These are phyloP conservation scores for Caloenas nicobarica DNA, from an alignment of 2,113 vertebrate species.

Conservation along the genomic window DNA sequence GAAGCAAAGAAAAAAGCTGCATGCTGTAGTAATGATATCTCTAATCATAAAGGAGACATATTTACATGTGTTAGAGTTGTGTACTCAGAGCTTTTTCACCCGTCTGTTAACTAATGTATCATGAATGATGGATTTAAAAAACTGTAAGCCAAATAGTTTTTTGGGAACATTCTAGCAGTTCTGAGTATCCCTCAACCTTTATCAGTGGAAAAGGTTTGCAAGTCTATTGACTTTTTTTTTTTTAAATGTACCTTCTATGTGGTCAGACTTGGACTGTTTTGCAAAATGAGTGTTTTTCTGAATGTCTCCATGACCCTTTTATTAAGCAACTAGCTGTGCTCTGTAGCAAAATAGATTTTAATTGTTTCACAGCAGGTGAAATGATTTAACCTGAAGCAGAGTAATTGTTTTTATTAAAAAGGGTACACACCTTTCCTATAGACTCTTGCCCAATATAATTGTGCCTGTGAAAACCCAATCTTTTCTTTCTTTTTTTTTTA, in stretches of 20 bases:
- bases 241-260: not conserved
- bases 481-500: not conserved
- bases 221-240: not conserved
- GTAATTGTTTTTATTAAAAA: conserved; percentile 59
- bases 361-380: conserved; percentile 65
- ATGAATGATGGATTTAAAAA: not conserved
- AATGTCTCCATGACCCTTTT: conserved; percentile 46
- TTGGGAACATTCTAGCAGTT: not conserved
- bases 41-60: not conserved
- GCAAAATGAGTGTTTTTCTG: not conserved
- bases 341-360: conserved; percentile 59
- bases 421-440: not conserved
- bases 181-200: not conserved
- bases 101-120: not conserved
- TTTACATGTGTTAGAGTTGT: not conserved
- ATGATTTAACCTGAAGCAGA: conserved; percentile 63
- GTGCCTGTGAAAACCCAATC: not conserved
- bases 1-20: not conserved
- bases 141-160: not conserved
- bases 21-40: not conserved
- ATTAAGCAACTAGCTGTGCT: conserved; percentile 60
- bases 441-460: not conserved
- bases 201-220: not conserved
- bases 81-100: not conserved
- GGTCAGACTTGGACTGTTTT: not conserved